A percentile compares a stretch with the other conserved stretches of the same genome.
These are phyloP conservation scores for Hoplostethus atlanticus DNA, from an alignment of 2,797 vertebrate species.

Conservation along the genomic window DNA sequence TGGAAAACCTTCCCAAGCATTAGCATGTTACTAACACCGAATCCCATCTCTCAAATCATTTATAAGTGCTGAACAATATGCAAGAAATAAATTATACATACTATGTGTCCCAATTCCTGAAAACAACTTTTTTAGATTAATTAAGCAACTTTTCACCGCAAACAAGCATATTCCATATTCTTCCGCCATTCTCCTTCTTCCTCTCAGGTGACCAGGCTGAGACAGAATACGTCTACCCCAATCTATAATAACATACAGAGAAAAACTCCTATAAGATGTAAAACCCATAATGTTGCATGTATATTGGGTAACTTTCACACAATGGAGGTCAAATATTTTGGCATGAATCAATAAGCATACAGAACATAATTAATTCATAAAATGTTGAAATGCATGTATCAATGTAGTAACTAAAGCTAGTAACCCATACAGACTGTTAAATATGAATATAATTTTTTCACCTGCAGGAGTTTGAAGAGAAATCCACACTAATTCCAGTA, in stretches of 20 bases:
- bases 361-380: not conserved
- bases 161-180: not conserved
- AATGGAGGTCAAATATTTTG: no score
- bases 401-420: not conserved
- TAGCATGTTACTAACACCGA: no score
- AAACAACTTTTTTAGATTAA: constrained; percentile 10
- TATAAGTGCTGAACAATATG: no score
- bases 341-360: no score
- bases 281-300: no score
- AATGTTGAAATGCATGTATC: not conserved
- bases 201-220: constrained; percentile 68
- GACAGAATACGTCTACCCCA: constrained; percentile 57
- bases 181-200: not conserved
- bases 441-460: not conserved
- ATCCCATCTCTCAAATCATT: no score
- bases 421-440: not conserved
- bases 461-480: not conserved
- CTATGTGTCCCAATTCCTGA: no score
- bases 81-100: no score
- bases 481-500: not conserved
- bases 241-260: not conserved
- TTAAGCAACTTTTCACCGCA: constrained; percentile 5
- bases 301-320: no score
- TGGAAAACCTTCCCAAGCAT: no score
- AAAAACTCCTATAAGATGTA: no score